Evolutionary conservation across 2,797 vertebrate genomes (phyloP).

Genomic region (Spatula versicolor): DNA sequence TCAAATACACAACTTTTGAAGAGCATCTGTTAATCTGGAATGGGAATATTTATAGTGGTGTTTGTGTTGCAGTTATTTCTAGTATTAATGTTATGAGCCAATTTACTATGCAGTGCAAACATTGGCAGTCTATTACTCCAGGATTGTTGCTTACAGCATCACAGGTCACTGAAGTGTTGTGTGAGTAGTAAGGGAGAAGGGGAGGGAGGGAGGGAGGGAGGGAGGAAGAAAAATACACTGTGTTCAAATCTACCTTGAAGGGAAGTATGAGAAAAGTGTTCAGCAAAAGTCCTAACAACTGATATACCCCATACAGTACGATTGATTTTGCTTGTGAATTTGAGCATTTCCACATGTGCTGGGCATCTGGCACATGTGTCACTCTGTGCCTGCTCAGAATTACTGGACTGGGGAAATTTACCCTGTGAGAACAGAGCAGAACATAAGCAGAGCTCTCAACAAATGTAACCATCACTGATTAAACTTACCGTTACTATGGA

Average conservation of each 20-base stretch:
- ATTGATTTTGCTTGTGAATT: constrained; percentile 35
- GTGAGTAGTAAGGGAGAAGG: not conserved
- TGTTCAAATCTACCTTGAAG: constrained; percentile 29
- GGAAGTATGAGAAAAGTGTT: constrained; percentile 46
- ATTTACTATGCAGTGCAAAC: not conserved
- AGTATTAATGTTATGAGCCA: not conserved
- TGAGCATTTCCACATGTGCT: constrained; percentile 50
- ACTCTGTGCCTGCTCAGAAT: constrained; percentile 21
- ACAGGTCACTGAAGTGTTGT: not conserved
- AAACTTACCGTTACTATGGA: constrained; percentile 27
- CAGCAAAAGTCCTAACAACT: constrained; percentile 39
- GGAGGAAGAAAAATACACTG: not conserved
- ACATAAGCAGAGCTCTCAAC: constrained; percentile 34
- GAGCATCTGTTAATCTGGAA: not conserved
- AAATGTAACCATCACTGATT: constrained; percentile 29
- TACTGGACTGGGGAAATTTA: constrained; percentile 1
- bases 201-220: not conserved
- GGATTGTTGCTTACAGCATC: not conserved
- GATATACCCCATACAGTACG: not conserved
- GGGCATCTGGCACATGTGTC: constrained; percentile 36
- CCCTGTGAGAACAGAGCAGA: not conserved
- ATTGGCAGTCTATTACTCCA: not conserved
- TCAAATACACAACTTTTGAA: not conserved
- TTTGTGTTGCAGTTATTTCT: not conserved
- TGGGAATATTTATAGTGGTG: not conserved